These are phyloP conservation scores for Eolophus roseicapilla DNA, from an alignment of 2,113 vertebrate genomes.

Conservation along the genomic window DNA sequence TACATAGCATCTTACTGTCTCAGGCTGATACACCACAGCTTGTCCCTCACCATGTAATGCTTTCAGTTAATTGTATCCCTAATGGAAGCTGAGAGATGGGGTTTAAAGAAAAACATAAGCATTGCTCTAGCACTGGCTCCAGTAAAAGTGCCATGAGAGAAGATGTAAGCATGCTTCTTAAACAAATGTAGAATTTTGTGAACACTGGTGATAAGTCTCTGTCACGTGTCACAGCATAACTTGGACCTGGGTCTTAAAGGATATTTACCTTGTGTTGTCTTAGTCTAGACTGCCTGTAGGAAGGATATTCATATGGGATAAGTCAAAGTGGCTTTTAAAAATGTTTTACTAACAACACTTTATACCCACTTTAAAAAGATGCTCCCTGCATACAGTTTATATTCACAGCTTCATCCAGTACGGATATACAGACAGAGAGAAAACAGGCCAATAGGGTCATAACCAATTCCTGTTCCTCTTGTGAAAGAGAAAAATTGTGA, in stretches of 20 bases:
- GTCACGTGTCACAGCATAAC: not conserved
- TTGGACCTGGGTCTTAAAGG: not conserved
- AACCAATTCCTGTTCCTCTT: not conserved
- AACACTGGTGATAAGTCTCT: not conserved
- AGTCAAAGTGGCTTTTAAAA: not conserved
- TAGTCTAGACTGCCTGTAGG: not conserved
- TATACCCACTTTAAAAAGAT: not conserved
- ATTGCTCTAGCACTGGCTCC: not conserved
- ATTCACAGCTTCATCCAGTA: not conserved
- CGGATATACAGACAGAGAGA: not conserved
- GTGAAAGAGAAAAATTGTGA: not conserved
- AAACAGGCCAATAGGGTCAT: not conserved
- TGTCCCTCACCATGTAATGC: accelerated
- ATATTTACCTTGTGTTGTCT: not conserved
- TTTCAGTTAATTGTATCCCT: not conserved
- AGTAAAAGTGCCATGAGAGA: accelerated
- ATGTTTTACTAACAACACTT: not conserved
- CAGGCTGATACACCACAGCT: not conserved
- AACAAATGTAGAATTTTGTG: not conserved
- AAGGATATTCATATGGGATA: not conserved
- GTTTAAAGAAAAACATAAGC: not conserved
- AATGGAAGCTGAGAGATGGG: accelerated
- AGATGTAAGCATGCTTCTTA: no score
- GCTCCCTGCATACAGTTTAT: not conserved
- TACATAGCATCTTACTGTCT: not conserved